phyloP scores from a whole-genome alignment of 2,113 vertebrate species.

The Pholis gunnellus region DNA sequence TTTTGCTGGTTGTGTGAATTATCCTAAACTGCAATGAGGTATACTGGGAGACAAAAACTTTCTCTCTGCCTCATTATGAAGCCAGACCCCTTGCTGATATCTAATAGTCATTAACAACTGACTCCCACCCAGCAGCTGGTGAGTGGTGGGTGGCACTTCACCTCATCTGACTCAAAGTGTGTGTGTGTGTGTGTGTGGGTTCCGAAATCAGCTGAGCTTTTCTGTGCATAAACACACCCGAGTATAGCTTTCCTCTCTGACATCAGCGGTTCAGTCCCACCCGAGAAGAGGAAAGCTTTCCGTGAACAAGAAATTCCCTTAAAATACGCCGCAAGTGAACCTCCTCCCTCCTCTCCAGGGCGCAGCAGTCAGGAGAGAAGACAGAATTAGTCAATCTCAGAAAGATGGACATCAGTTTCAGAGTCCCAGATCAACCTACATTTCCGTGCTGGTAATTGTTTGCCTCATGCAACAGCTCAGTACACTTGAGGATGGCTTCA shows the following conservation, averaged over 20 bases:
- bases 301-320: neutral
- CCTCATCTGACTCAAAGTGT: neutral
- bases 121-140: conserved; percentile 25
- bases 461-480: neutral
- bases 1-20: neutral
- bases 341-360: neutral
- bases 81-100: neutral
- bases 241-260: conserved; percentile 14
- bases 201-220: neutral
- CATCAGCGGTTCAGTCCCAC: neutral
- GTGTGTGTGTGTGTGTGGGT: no score
- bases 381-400: neutral
- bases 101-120: neutral
- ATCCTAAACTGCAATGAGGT: neutral
- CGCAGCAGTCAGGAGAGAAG: neutral
- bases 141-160: neutral
- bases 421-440: neutral
- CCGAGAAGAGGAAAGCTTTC: neutral
- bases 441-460: conserved; percentile 9
- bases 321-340: neutral
- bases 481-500: conserved; percentile 1
- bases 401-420: neutral
- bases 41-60: neutral
- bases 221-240: neutral
- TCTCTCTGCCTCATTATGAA: neutral